Percentiles rank a stretch among this genome's conserved stretches.
Conservation (phyloP, 2,888 invertebrate species). For the Pandemis corylana region DNA sequence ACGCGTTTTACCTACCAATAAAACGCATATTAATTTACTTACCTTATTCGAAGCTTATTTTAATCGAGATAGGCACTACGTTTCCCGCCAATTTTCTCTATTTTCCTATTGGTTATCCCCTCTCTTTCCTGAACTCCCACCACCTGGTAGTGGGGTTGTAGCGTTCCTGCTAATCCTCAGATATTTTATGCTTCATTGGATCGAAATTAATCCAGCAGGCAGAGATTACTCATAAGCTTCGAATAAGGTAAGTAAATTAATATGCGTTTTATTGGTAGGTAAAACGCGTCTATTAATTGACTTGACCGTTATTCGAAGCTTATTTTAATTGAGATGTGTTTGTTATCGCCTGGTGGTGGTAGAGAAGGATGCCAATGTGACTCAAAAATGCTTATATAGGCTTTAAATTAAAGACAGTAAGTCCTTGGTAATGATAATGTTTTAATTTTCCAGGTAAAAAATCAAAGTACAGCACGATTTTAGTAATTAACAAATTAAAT, state of each 20-base stretch:
- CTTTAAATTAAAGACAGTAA: too few relatives aligned
- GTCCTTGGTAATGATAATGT: too few relatives aligned
- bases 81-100: conserved; percentile 1
- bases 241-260: conserved; percentile 29
- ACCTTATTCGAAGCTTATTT: conserved; percentile 27
- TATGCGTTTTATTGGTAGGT: conserved; percentile 30
- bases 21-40: conserved; percentile 31
- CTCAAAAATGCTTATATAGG: neutral
- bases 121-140: neutral
- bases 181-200: conserved; percentile 4
- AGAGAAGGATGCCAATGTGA: conserved; percentile 18
- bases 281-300: conserved; percentile 22
- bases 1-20: conserved; percentile 23
- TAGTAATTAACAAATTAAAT: too few relatives aligned
- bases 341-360: conserved; percentile 18
- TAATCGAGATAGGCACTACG: conserved; percentile 3
- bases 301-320: conserved; percentile 18
- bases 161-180: too few relatives aligned
- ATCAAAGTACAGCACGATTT: too few relatives aligned
- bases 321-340: too few relatives aligned
- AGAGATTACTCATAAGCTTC: conserved; percentile 22
- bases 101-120: neutral
- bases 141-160: conserved; percentile 10
- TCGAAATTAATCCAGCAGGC: conserved; percentile 15
- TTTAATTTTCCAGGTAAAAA: too few relatives aligned